Base-by-base conservation (phyloP, 2,888 invertebrate genomes). In the Xestia c-nigrum region DNA sequence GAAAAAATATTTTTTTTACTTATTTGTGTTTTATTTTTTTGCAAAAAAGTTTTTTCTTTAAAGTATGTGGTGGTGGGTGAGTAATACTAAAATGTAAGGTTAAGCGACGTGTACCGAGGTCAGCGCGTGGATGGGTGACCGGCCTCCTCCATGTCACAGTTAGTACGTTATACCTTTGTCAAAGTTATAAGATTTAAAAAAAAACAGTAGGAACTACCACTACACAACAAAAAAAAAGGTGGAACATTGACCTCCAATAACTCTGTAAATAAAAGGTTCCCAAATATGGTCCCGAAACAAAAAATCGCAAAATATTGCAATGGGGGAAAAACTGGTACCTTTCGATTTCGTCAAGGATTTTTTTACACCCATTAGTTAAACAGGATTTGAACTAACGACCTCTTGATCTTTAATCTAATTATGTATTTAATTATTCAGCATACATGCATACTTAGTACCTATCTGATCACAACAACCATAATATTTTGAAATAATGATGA, bases 401-500 rank as follows among this genome's bases (percentile, higher is more conserved):
- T 79, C 31, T 38, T 57, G 61, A 63, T 69, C 21, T 66, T 61
- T 63, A 19, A 14, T n/a, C 1, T 5, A 16, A 57, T 50, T 40
- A 47, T 50, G 14, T 12, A 38, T 46, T 57, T 38, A n/a, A 31
- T 21, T n/a, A 52, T 80, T 57, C n/a, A 16, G 47, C 52, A 74
- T 68, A 65, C 14, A 24, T 61, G 6, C 65, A 74, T 69, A 68
- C 50, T 31, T 24, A 65, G 24, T 59, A 16, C 3, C 1, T n/a
- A 40, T n/a, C 9, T 14, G 6, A 52, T 31, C 46, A 69, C 47
- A 78, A 55, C 5, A 63, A 50, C 12, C 7, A 47, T 63, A 72
- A 12, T 40, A 76, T 81, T 66, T 69, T 65, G 31, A 69, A 61
- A 76, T 81, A 68, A 43, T 38, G 3, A 67, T 69, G 19, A 38